Evolutionary conservation across 2,113 vertebrate genomes (phyloP).

Genomic region (Hemiscyllium ocellatum): DNA sequence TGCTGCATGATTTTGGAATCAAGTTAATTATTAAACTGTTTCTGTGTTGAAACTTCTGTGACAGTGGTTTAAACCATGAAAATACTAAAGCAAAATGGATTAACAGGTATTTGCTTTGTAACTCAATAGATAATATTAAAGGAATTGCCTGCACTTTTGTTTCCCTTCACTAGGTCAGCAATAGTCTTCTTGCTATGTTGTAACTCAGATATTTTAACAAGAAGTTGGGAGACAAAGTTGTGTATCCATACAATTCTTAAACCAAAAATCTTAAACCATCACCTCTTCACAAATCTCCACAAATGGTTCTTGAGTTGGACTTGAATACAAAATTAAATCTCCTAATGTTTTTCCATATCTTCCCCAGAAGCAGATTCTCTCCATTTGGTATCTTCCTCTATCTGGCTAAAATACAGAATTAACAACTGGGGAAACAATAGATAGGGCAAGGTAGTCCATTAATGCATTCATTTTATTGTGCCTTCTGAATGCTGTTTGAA

Average conservation of each 20-base stretch:
- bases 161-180: not conserved
- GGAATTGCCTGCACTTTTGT: not conserved
- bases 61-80: not conserved
- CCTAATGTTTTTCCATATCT: not conserved
- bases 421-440: not conserved
- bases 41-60: not conserved
- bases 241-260: not conserved
- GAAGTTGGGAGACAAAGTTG: not conserved
- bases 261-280: not conserved
- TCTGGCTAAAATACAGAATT: not conserved
- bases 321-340: not conserved
- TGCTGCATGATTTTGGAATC: not conserved
- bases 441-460: not conserved
- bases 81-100: not conserved
- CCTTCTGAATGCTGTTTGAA: not conserved
- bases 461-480: not conserved
- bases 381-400: not conserved
- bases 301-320: not conserved
- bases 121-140: not conserved
- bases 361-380: not conserved
- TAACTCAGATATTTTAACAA: not conserved
- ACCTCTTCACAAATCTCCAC: not conserved
- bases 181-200: not conserved
- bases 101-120: not conserved
- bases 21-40: not conserved